phyloP scores from a whole-genome alignment of 2,113 vertebrate species.

The Menidia beryllina region DNA sequence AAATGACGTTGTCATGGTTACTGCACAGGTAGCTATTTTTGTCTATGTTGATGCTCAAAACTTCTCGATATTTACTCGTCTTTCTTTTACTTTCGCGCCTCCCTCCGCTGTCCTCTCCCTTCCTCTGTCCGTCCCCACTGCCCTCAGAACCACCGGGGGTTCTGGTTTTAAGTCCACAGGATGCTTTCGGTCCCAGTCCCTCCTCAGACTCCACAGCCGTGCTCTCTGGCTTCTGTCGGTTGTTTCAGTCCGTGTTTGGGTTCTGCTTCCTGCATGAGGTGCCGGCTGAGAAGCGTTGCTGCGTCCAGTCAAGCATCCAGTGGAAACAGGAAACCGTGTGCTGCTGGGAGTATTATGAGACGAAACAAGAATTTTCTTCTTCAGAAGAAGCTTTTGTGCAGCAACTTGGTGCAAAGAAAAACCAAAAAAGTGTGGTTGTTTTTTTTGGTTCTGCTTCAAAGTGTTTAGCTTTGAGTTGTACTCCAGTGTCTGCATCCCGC shows the following conservation, averaged over 20 bases:
- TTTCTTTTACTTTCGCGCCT: conserved; percentile 8
- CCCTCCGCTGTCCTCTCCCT: conserved; percentile 13
- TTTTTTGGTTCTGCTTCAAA: background rate
- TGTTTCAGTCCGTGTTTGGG: background rate
- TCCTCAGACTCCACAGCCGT: too few relatives aligned
- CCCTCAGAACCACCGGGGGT: background rate
- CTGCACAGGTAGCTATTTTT: conserved; percentile 3
- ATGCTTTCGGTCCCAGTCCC: too few relatives aligned
- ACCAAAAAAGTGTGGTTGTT: too few relatives aligned
- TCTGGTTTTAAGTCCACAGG: background rate
- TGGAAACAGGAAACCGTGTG: background rate
- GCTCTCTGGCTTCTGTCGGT: too few relatives aligned
- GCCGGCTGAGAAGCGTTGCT: too few relatives aligned
- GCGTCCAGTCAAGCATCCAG: background rate
- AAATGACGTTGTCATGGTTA: conserved; percentile 9
- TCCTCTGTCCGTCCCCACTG: conserved; percentile 9
- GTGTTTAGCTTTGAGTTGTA: background rate
- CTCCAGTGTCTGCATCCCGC: background rate
- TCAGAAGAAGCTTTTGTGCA: too few relatives aligned
- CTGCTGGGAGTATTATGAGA: background rate
- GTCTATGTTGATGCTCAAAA: conserved; percentile 7
- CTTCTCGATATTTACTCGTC: conserved; percentile 5
- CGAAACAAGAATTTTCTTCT: background rate
- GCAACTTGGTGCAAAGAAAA: background rate
- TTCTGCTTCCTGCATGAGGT: background rate